Evolutionary conservation across 2,888 invertebrate genomes (phyloP).

Genomic region (Lutraria lutraria): DNA sequence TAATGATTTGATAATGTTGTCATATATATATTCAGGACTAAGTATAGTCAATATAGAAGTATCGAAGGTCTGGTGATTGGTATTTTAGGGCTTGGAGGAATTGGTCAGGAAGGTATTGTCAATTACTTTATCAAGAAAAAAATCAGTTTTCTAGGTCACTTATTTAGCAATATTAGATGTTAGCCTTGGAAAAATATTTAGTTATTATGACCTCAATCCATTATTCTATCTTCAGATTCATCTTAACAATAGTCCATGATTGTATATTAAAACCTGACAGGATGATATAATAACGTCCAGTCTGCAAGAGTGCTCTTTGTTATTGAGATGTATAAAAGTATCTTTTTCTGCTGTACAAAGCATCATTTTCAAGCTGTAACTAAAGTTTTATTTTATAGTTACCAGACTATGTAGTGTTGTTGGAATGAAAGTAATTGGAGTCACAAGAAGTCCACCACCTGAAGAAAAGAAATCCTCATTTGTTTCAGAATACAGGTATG

Average conservation of each 20-base stretch:
- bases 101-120: conserved; percentile 87
- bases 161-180: too few species aligned
- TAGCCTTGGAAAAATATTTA: too few species aligned
- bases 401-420: conserved; percentile 87
- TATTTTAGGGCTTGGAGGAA: conserved; percentile 88
- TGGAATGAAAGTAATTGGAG: conserved; percentile 87
- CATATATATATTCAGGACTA: conserved; percentile 42
- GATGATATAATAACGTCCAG: too few species aligned
- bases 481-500: conserved; percentile 65
- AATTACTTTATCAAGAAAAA: background rate
- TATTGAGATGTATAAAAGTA: too few species aligned
- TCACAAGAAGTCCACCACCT: conserved; percentile 70
- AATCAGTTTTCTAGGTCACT: too few species aligned
- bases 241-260: too few species aligned
- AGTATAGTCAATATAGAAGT: conserved; percentile 81
- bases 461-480: conserved; percentile 61
- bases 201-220: too few species aligned
- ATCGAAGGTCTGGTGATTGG: conserved; percentile 88
- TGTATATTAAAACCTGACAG: too few species aligned
- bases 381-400: conserved; percentile 85
- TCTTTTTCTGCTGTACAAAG: too few species aligned
- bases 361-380: too few species aligned
- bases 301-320: too few species aligned
- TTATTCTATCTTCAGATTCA: too few species aligned
- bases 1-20: background rate